Base-by-base conservation (phyloP, 2,797 vertebrate genomes). In the Rhinoraja longicauda region DNA sequence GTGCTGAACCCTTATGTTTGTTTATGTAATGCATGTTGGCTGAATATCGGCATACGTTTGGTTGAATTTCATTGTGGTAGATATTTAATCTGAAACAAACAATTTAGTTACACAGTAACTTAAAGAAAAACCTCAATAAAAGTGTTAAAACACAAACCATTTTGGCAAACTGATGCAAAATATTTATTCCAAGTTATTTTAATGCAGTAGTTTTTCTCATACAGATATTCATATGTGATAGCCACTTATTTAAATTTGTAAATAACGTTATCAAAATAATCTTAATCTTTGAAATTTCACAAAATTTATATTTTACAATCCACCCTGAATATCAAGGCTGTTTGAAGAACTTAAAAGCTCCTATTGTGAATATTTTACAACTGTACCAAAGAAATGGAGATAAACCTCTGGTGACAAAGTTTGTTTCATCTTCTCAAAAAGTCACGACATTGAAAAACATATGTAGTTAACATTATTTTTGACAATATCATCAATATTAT, bases 211-310 rank as follows among this genome's bases (percentile, higher is more conserved):
- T 96, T 97, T 95, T 93, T 96, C 95, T 96, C 95, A 95, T 95
- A 97, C 96, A 97, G 96, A 96, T 92, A 92, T 96, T 95, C 95
- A 96, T 92, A 92, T 96, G 95, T 97, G 96, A 97, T 97, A 96
- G 95, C 96, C 96, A 96, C 95, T 96, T 96, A 36, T 96, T 97
- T 95, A 97, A 97, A 97, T 97, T 97, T 97, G 97, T 97, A 97
- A 97, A 97, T 97, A 97, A 97, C 96, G 96, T 97, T 97, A 97
- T 97, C 97, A 97, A 97, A 97, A 97, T 97, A 97, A 97, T 97
- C 96, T 97, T 97, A 97, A 96, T 97, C 96, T 97, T 96, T 97
- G 97, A 97, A 97, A 97, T 97, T 96, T 97, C 96, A 97, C 96
- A 96, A 97, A 97, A 97, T 93, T 96, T 96, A 96, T 97, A 97